These are phyloP conservation scores for Phycodurus eques DNA, from an alignment of 2,113 vertebrate genomes.

Conservation along the genomic window DNA sequence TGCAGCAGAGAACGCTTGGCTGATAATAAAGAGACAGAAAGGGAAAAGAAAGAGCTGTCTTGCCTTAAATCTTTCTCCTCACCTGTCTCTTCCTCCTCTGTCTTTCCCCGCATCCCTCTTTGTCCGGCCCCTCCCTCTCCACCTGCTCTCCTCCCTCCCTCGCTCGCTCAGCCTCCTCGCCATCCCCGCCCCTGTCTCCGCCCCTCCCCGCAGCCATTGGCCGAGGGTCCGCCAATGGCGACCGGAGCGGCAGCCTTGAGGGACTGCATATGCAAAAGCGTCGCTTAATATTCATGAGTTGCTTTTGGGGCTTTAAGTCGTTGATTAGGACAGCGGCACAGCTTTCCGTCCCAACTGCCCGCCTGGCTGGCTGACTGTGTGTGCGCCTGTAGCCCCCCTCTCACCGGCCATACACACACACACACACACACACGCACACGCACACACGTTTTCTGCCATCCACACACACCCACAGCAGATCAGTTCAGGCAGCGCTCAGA, in stretches of 20 bases:
- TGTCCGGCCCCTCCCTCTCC: conserved; percentile 67
- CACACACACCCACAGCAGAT: conserved; percentile 65
- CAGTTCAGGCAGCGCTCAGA: conserved; percentile 66
- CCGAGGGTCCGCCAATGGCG: conserved; percentile 81
- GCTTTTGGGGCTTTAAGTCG: conserved; percentile 97
- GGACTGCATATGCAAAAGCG: conserved; percentile 90
- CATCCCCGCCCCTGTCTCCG: conserved; percentile 69
- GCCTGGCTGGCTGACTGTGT: conserved; percentile 54
- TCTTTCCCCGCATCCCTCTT: conserved; percentile 48
- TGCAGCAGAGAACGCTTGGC: conserved; percentile 3
- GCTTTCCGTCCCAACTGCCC: conserved; percentile 92
- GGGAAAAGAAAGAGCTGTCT: conserved; percentile 37
- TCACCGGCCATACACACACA: conserved; percentile 50
- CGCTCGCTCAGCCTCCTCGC: conserved; percentile 55
- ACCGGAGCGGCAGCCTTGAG: conserved; percentile 72
- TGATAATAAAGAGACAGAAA: conserved; percentile 27
- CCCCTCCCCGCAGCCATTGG: conserved; percentile 81
- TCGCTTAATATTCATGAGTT: conserved; percentile 98
- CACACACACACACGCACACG: conserved; percentile 16
- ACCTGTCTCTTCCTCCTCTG: conserved; percentile 65
- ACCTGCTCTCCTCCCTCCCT: conserved; percentile 56
- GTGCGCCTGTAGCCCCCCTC: conserved; percentile 54
- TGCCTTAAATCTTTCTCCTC: conserved; percentile 69
- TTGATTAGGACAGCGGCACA: conserved; percentile 94
- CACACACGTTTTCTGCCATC: conserved; percentile 33